Percentiles rank a stretch among this genome's conserved stretches.
These are phyloP conservation scores for Cheilosia grossa DNA, from an alignment of 2,888 invertebrate species.

Conservation along the genomic window DNA sequence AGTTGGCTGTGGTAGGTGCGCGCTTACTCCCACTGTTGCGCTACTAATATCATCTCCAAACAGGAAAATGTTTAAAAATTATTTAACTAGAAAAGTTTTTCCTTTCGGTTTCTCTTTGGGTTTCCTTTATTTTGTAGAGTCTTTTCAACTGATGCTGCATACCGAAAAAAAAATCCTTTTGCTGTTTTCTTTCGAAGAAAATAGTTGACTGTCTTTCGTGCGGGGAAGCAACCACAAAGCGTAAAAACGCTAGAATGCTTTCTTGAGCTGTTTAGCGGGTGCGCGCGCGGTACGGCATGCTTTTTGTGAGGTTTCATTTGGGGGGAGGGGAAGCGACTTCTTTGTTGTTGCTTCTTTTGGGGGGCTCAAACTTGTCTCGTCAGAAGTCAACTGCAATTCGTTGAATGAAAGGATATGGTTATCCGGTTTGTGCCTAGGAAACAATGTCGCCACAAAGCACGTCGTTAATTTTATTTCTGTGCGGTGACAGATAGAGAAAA, in stretches of 20 bases:
- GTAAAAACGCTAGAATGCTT: conserved; percentile 46
- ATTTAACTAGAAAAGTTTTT: conserved; percentile 73
- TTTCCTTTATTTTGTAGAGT: conserved; percentile 11
- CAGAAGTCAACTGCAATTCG: conserved; percentile 58
- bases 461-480: conserved; percentile 67
- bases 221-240: conserved; percentile 42
- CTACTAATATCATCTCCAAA: conserved; percentile 63
- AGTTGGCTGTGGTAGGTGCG: not conserved
- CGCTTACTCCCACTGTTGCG: not conserved
- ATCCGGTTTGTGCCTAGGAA: conserved; percentile 65
- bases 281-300: not conserved
- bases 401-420: conserved; percentile 62
- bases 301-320: conserved; percentile 1
- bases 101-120: conserved; percentile 20
- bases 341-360: not conserved
- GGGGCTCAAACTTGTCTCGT: conserved; percentile 8
- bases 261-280: conserved; percentile 5
- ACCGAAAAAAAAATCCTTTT: conserved; percentile 49
- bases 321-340: not conserved
- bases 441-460: conserved; percentile 68
- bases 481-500: conserved; percentile 7
- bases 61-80: conserved; percentile 70
- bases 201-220: conserved; percentile 45
- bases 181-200: conserved; percentile 30
- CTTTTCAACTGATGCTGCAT: conserved; percentile 35